Evolutionary conservation across 2,797 vertebrate genomes (phyloP).

Genomic region (Myotis daubentonii): DNA sequence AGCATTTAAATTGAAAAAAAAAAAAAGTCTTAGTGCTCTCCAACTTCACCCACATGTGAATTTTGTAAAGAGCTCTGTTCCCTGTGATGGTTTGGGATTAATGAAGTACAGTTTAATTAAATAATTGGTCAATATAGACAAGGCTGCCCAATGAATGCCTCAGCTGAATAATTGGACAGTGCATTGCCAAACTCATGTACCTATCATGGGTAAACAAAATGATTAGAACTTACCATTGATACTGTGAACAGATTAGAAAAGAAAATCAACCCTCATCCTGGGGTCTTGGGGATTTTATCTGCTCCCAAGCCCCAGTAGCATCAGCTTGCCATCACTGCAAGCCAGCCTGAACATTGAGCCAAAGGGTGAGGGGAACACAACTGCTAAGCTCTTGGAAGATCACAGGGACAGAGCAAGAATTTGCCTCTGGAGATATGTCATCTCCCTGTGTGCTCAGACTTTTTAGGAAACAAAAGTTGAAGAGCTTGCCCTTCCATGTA

Average conservation of each 20-base stretch:
- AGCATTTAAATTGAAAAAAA: constrained; percentile 76
- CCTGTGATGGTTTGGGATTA: constrained; percentile 80
- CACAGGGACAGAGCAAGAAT: neutral
- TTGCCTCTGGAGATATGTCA: constrained; percentile 23
- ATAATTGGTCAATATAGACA: constrained; percentile 85
- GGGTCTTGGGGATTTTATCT: constrained; percentile 45
- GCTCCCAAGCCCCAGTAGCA: neutral
- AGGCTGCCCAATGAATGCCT: constrained; percentile 80
- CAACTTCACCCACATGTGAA: constrained; percentile 68
- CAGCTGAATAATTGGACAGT: constrained; percentile 79
- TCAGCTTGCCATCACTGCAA: constrained; percentile 36
- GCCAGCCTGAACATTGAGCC: neutral
- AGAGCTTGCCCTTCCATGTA: constrained; percentile 40
- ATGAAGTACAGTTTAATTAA: constrained; percentile 87
- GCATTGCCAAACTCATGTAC: constrained; percentile 79
- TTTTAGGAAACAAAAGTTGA: constrained; percentile 61
- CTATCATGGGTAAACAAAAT: constrained; percentile 83
- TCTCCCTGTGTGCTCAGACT: constrained; percentile 40
- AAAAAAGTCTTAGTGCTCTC: constrained; percentile 57
- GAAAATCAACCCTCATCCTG: constrained; percentile 57
- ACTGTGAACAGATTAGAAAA: constrained; percentile 61
- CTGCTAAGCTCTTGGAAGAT: constrained; percentile 43
- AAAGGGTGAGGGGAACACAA: constrained; percentile 39
- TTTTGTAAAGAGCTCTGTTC: constrained; percentile 72
- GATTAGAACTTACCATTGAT: constrained; percentile 79